These are phyloP conservation scores for Phocoena phocoena DNA, from an alignment of 2,113 vertebrate genomes.

Conservation along the genomic window DNA sequence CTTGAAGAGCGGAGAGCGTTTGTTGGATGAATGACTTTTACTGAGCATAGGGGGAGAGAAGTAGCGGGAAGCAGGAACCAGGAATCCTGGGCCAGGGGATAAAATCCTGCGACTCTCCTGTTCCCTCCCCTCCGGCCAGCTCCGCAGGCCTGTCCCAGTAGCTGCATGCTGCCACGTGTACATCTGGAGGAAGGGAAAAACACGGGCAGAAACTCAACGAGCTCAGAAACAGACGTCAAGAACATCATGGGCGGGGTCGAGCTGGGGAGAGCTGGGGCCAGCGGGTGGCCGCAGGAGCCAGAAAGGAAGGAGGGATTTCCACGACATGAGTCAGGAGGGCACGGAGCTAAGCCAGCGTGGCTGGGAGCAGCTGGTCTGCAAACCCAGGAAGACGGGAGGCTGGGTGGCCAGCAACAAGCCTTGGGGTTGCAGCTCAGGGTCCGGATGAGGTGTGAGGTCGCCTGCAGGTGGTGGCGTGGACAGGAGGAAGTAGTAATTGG, in stretches of 20 bases:
- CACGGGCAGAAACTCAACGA: not conserved
- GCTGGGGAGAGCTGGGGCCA: not conserved
- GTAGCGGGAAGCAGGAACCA: accelerated
- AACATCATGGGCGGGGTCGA: not conserved
- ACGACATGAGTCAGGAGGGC: conserved; percentile 41
- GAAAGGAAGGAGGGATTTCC: conserved; percentile 51
- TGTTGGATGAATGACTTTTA: not conserved
- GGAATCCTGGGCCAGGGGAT: not conserved
- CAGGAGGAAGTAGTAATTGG: accelerated
- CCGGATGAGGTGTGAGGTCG: not conserved
- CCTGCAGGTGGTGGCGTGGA: not conserved
- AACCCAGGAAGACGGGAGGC: not conserved
- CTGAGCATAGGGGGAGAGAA: accelerated
- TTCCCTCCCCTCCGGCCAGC: not conserved
- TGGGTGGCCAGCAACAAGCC: not conserved
- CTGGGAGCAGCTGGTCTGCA: not conserved
- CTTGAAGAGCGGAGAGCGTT: accelerated
- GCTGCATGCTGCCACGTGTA: conserved; percentile 60
- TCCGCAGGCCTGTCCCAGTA: not conserved
- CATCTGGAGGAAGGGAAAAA: not conserved
- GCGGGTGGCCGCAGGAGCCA: not conserved
- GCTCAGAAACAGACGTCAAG: conserved; percentile 55
- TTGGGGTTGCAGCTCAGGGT: not conserved
- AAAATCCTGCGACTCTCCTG: not conserved
- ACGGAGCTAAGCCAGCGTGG: not conserved